These are phyloP conservation scores for Merops nubicus DNA, from an alignment of 2,113 vertebrate genomes.

Conservation along the genomic window DNA sequence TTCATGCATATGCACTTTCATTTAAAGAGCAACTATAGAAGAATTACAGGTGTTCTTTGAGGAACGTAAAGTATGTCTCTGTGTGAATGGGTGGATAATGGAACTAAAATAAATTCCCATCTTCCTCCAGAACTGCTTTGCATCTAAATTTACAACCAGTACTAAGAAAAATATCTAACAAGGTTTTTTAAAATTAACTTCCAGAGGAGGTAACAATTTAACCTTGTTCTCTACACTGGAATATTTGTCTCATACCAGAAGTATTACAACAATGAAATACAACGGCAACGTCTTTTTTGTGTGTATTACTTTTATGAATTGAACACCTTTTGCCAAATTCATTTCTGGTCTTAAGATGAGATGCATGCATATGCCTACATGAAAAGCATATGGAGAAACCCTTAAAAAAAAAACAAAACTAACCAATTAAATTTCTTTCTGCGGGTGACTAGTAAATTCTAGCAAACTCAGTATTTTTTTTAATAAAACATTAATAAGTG, in stretches of 20 bases:
- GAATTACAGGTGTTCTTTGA: background rate
- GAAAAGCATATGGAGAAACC: background rate
- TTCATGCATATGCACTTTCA: background rate
- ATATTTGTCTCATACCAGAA: background rate
- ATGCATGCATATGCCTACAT: background rate
- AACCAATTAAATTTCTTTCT: background rate
- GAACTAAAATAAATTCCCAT: background rate
- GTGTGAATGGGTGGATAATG: background rate
- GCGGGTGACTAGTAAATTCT: background rate
- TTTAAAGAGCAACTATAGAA: background rate
- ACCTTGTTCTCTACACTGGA: background rate
- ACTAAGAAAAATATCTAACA: background rate
- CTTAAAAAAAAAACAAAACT: background rate
- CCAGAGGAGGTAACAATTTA: background rate
- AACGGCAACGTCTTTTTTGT: background rate
- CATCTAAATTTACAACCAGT: background rate
- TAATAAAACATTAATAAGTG: background rate
- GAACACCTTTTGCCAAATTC: background rate
- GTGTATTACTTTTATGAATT: background rate
- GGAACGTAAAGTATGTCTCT: background rate
- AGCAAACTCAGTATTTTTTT: background rate
- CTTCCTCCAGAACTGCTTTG: background rate
- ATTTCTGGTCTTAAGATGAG: background rate
- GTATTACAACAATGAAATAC: background rate
- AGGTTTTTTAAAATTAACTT: background rate